Conservation (phyloP, 2,888 invertebrate species). For the Melanostoma scalare region DNA sequence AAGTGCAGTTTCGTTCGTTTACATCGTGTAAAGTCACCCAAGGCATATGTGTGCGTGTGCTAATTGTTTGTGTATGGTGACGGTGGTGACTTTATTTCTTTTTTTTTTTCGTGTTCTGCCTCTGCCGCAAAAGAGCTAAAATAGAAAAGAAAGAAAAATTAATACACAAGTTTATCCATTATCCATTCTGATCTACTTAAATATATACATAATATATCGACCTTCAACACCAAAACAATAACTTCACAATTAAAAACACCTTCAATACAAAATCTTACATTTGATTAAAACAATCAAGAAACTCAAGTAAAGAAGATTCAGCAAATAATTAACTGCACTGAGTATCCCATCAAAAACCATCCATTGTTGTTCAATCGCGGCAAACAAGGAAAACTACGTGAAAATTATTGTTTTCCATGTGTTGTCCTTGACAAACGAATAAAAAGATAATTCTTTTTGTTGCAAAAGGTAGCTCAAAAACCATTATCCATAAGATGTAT, state of each 20-base stretch:
- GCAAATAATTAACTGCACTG: neutral
- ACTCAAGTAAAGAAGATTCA: constrained; percentile 27
- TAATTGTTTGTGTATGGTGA: constrained; percentile 46
- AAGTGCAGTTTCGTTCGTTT: constrained; percentile 66
- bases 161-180: constrained; percentile 26
- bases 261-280: neutral
- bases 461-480: constrained; percentile 38
- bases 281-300: constrained; percentile 1
- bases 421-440: constrained; percentile 47
- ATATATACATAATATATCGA: neutral
- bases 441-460: constrained; percentile 55
- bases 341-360: constrained; percentile 5
- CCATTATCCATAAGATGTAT: constrained; percentile 23
- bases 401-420: constrained; percentile 43
- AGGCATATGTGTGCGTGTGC: constrained; percentile 49
- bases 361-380: constrained; percentile 60
- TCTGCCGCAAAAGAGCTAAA: constrained; percentile 57
- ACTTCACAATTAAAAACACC: constrained; percentile 15
- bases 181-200: constrained; percentile 15
- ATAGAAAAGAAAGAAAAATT: constrained; percentile 45
- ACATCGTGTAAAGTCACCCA: constrained; percentile 50
- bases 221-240: constrained; percentile 11
- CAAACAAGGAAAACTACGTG: constrained; percentile 54
- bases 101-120: constrained; percentile 49
- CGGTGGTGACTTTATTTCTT: constrained; percentile 61